Conservation (phyloP, 2,888 invertebrate genomes). For the Watsonalla binaria region DNA sequence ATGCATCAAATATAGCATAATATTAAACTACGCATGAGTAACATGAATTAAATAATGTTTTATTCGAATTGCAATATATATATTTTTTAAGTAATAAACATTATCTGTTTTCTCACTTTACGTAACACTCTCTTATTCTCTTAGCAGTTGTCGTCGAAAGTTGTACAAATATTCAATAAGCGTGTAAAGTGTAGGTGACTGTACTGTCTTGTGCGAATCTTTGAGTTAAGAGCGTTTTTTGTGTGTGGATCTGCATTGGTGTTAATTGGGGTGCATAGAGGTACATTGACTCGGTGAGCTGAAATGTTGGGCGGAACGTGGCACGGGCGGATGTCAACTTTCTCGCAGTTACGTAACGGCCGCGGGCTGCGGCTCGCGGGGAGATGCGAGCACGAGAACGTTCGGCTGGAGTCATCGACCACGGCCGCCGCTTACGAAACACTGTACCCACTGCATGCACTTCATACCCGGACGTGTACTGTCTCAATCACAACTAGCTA, state of each 20-base stretch:
- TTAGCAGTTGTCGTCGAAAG: background rate
- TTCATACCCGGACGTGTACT: conserved; percentile 44
- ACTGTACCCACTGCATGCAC: conserved; percentile 28
- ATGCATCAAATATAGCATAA: too few relatives aligned
- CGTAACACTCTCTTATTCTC: too few relatives aligned
- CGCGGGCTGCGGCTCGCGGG: conserved; percentile 20
- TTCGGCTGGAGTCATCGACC: conserved; percentile 74
- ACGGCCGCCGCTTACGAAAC: conserved; percentile 70
- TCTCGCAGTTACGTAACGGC: conserved; percentile 70
- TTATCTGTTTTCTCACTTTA: too few relatives aligned
- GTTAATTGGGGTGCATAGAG: conserved; percentile 38
- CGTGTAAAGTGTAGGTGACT: background rate
- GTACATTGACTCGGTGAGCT: conserved; percentile 40
- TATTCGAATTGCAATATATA: too few relatives aligned
- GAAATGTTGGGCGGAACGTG: conserved; percentile 38
- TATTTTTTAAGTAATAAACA: too few relatives aligned
- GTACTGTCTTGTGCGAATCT: conserved; percentile 1
- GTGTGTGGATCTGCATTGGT: conserved; percentile 16
- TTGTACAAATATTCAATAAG: background rate
- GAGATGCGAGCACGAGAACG: conserved; percentile 71
- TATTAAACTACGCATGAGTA: too few relatives aligned
- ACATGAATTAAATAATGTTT: too few relatives aligned
- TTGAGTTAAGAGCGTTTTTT: conserved; percentile 10
- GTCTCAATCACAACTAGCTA: conserved; percentile 18
- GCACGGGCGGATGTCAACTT: conserved; percentile 71